These are phyloP conservation scores for Arctia plantaginis DNA, from an alignment of 2,888 invertebrate genomes.

Conservation along the genomic window DNA sequence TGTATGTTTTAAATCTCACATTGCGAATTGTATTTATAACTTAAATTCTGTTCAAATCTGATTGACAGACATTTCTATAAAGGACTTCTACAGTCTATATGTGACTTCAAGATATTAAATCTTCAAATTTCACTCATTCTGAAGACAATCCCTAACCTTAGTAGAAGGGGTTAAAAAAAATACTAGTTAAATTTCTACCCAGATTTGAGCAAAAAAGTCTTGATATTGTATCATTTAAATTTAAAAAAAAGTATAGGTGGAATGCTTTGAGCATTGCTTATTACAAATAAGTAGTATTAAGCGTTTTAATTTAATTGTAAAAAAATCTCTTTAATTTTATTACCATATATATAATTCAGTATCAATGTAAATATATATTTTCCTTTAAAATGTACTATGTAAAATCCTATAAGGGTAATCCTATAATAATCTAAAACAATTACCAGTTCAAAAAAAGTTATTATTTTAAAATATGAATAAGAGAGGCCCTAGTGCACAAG, in stretches of 20 bases:
- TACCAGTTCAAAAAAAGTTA: too few relatives aligned
- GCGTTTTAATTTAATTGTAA: conserved; percentile 12
- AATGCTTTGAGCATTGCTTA: conserved; percentile 6
- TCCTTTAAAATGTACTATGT: neutral
- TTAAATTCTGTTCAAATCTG: neutral
- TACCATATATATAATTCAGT: neutral
- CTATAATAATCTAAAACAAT: too few relatives aligned
- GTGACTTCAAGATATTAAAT: neutral
- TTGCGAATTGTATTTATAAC: neutral
- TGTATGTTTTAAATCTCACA: neutral
- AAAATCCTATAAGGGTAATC: neutral
- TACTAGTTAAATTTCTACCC: neutral
- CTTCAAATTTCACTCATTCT: too few relatives aligned
- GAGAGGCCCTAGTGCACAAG: too few relatives aligned
- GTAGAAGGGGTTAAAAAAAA: neutral
- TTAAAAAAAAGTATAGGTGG: neutral
- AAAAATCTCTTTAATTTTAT: conserved; percentile 27
- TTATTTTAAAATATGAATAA: too few relatives aligned
- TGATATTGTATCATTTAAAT: neutral
- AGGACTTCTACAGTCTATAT: neutral
- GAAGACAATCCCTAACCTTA: neutral
- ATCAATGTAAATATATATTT: neutral
- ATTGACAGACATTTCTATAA: too few relatives aligned
- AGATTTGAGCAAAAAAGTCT: neutral
- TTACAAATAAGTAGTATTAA: conserved; percentile 4